These are phyloP conservation scores for Onychorhynchus coronatus DNA, from an alignment of 2,113 vertebrate species.

Conservation along the genomic window DNA sequence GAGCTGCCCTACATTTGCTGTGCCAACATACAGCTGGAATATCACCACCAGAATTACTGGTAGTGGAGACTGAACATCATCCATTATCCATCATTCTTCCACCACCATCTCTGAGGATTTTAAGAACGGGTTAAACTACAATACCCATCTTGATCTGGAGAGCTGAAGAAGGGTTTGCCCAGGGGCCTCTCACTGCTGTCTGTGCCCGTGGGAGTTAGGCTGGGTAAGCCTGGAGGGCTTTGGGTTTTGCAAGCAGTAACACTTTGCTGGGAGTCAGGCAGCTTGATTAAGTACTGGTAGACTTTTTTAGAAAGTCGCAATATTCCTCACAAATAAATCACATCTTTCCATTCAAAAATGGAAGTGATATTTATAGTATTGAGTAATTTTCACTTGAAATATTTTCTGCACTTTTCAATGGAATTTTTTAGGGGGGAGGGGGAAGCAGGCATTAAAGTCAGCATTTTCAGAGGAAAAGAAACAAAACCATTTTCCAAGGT, in stretches of 20 bases:
- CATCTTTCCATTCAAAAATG: not conserved
- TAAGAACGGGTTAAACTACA: not conserved
- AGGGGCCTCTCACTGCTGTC: not conserved
- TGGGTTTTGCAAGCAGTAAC: not conserved
- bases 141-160: not conserved
- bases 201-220: not conserved
- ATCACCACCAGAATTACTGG: not conserved
- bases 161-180: not conserved
- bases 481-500: not conserved
- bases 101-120: not conserved
- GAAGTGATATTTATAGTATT: not conserved
- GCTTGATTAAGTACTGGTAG: not conserved
- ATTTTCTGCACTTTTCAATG: conserved; percentile 1
- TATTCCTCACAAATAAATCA: not conserved
- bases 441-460: not conserved
- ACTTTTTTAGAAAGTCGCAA: not conserved
- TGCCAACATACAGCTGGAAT: not conserved
- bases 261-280: not conserved
- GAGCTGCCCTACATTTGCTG: not conserved
- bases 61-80: not conserved
- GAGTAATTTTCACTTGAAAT: not conserved
- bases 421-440: not conserved
- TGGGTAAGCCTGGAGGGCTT: not conserved
- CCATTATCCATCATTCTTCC: not conserved
- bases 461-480: conserved; percentile 22